A percentile compares a stretch with the other conserved stretches of the same genome.
These are phyloP conservation scores for Pachydiplax longipennis DNA, from an alignment of 2,888 invertebrate genomes.

Conservation along the genomic window DNA sequence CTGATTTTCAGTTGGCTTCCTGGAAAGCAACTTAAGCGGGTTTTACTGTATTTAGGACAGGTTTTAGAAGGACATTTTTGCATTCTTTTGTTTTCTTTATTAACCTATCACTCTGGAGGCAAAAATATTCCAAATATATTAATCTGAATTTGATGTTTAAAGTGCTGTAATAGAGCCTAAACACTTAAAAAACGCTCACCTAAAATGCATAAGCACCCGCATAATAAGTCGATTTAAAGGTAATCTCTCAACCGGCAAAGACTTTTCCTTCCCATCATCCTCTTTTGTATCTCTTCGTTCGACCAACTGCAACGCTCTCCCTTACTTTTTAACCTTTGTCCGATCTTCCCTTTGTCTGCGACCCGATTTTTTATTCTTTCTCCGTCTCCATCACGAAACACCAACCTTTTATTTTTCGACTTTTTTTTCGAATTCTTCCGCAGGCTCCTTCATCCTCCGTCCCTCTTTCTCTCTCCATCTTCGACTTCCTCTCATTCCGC, in stretches of 20 bases:
- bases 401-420: not conserved
- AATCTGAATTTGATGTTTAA: not conserved
- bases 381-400: not conserved
- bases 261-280: not conserved
- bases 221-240: slow-evolving; percentile 25
- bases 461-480: not conserved
- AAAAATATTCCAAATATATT: not conserved
- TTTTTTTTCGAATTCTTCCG: not conserved
- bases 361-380: slow-evolving; percentile 6
- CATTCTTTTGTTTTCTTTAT: no score
- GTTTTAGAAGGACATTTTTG: no score
- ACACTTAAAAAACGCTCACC: not conserved
- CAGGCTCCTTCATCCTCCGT: not conserved
- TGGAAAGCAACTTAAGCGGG: no score
- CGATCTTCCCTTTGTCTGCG: slow-evolving; percentile 29
- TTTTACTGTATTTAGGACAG: no score
- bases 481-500: not conserved
- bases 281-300: slow-evolving; percentile 7
- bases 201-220: not conserved
- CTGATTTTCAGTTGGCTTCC: no score
- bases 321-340: slow-evolving; percentile 30
- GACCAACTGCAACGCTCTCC: slow-evolving; percentile 14
- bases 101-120: no score
- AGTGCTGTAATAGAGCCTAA: not conserved
- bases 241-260: slow-evolving; percentile 32